Evolutionary conservation across 2,113 vertebrate species (phyloP).

Genomic region (Nycticebus coucang): DNA sequence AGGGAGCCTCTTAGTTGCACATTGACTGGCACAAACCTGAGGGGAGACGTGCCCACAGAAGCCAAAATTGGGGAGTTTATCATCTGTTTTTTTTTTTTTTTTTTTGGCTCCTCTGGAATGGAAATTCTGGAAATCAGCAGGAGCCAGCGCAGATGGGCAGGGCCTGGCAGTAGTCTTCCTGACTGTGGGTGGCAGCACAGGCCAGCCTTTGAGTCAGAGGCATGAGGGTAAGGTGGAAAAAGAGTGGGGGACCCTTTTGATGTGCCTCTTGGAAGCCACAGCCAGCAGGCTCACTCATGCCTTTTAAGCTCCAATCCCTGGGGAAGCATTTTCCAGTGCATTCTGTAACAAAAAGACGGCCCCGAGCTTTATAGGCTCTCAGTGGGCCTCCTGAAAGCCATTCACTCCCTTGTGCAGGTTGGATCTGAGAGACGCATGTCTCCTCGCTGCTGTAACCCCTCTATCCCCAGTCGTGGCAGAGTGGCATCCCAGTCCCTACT

Average conservation of each 20-base stretch:
- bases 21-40: not conserved
- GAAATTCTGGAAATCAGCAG: conserved; percentile 45
- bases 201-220: not conserved
- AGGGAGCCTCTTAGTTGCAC: not conserved
- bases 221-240: not conserved
- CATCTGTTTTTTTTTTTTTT: not conserved
- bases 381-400: not conserved
- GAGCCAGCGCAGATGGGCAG: not conserved
- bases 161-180: not conserved
- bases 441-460: not conserved
- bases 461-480: rapidly evolving
- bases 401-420: not conserved
- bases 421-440: rapidly evolving
- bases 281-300: not conserved
- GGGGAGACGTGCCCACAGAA: not conserved
- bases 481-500: not conserved
- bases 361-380: rapidly evolving
- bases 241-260: not conserved
- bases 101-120: conserved; percentile 23
- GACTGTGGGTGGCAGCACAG: conserved; percentile 45
- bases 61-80: not conserved
- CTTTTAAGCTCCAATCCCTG: not conserved
- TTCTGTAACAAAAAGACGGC: not conserved
- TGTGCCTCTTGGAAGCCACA: not conserved
- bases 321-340: not conserved